These are phyloP conservation scores for Lepidurus couesii DNA, from an alignment of 1,140 invertebrate genomes.

Conservation along the genomic window DNA sequence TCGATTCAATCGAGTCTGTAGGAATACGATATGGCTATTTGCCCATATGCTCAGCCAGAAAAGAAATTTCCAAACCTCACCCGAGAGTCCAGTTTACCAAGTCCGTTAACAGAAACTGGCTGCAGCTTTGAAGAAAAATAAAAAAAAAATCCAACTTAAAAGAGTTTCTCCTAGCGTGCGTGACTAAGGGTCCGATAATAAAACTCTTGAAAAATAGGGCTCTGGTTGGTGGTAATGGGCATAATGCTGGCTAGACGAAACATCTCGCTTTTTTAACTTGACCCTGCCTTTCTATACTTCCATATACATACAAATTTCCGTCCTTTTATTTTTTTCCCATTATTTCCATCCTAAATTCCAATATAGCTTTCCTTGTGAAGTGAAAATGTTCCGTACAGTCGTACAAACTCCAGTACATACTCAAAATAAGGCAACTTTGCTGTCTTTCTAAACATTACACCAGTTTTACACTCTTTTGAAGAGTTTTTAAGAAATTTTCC, in stretches of 20 bases:
- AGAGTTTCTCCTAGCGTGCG: conserved; percentile 1
- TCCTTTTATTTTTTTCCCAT: neutral
- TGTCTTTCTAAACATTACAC: neutral
- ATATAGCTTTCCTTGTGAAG: neutral
- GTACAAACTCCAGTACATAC: neutral
- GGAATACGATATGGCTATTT: no score
- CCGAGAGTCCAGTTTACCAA: no score
- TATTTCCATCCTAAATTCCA: no score
- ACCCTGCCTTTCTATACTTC: neutral
- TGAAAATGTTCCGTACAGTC: neutral
- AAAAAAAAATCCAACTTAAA: neutral
- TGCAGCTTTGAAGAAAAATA: no score
- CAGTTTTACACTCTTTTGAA: neutral
- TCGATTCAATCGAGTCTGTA: no score
- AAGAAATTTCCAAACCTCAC: no score
- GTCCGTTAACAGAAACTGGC: no score
- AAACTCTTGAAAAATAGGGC: conserved; percentile 17
- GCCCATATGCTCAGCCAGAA: no score
- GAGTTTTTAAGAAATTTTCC: no score
- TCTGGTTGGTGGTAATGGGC: conserved; percentile 18
- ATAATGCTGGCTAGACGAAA: conserved; percentile 14
- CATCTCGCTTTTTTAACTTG: neutral
- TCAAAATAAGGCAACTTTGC: neutral
- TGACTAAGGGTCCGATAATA: conserved; percentile 8
- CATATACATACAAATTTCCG: neutral